phyloP scores from a whole-genome alignment of 2,113 vertebrate genomes.

The Brevimyrus niger region DNA sequence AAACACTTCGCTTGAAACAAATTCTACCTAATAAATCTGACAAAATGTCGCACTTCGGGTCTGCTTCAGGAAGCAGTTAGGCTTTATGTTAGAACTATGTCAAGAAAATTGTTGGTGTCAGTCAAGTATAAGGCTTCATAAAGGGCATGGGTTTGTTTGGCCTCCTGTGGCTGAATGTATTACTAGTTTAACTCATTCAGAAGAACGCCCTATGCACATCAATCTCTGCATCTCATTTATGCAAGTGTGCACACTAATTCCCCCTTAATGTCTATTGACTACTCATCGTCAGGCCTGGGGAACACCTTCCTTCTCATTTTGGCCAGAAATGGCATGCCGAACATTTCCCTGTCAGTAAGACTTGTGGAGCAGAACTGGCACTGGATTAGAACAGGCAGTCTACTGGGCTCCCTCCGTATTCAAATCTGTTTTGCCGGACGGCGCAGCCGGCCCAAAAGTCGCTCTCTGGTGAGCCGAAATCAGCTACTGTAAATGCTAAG shows the following conservation, averaged over 20 bases:
- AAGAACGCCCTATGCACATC: not conserved
- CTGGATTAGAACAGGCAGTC: not conserved
- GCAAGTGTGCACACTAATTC: not conserved
- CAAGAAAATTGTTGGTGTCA: not conserved
- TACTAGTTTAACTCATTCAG: not conserved
- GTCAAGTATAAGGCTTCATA: not conserved
- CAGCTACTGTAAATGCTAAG: conserved; percentile 1
- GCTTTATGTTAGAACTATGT: not conserved
- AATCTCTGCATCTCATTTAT: not conserved
- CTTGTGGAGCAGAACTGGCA: conserved; percentile 15
- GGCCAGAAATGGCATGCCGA: not conserved
- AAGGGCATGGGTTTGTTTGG: not conserved
- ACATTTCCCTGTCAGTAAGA: conserved; percentile 12
- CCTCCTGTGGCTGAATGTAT: not conserved
- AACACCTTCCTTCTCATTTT: not conserved
- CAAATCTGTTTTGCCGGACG: conserved; percentile 14
- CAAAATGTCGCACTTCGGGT: not conserved
- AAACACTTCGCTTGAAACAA: not conserved
- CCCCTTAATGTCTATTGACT: not conserved
- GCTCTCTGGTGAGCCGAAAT: conserved; percentile 10
- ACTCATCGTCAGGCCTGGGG: not conserved
- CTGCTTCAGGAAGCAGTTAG: not conserved
- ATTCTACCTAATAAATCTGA: not conserved
- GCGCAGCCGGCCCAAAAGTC: not conserved
- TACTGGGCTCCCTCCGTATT: conserved; percentile 12